Conservation (phyloP, 2,797 vertebrate genomes). For the Pantherophis alleghaniensis region DNA sequence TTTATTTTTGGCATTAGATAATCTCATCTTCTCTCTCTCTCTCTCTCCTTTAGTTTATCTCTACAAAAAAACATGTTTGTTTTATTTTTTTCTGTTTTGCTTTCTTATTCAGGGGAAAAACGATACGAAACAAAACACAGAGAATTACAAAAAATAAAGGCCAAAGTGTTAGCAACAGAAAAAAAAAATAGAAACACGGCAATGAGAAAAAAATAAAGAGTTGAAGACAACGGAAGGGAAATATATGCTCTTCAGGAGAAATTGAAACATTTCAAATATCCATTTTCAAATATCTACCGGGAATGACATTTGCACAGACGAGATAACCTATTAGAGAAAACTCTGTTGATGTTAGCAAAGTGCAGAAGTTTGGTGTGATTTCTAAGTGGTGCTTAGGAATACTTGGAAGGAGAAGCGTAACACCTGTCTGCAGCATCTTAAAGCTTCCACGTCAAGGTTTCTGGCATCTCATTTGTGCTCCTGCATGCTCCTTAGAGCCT, state of each 20-base stretch:
- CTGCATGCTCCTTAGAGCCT: background rate
- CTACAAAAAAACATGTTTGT: conserved; percentile 23
- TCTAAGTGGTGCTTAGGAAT: background rate
- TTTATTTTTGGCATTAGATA: background rate
- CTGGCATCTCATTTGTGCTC: background rate
- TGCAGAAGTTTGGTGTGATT: background rate
- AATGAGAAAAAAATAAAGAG: background rate
- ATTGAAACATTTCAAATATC: background rate
- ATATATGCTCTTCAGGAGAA: background rate
- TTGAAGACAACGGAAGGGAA: background rate
- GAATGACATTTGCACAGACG: background rate
- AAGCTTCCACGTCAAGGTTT: background rate
- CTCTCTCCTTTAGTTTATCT: conserved; percentile 19
- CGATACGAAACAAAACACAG: background rate
- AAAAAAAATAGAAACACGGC: background rate
- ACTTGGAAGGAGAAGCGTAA: background rate
- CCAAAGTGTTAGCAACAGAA: background rate
- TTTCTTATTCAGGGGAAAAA: background rate
- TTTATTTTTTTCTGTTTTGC: background rate
- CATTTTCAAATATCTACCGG: background rate
- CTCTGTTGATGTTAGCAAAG: background rate
- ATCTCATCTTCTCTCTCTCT: background rate
- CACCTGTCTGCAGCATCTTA: background rate
- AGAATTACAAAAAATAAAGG: background rate
- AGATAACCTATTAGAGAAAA: background rate